Conservation (phyloP, 1,140 invertebrate genomes). For the Prorops nasuta region DNA sequence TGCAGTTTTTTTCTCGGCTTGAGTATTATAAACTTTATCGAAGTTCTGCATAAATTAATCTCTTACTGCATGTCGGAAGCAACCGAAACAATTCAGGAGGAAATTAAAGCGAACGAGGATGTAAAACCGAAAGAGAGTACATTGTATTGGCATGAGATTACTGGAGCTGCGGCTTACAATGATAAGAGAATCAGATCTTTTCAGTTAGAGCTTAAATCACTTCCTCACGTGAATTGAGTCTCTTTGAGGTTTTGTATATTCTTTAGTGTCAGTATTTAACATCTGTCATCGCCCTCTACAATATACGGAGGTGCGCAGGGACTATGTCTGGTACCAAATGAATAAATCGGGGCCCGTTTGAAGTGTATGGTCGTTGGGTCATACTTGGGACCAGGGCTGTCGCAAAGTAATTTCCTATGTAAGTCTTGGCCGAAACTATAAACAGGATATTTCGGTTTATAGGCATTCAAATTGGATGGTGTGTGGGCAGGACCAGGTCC, state of each 20-base stretch:
- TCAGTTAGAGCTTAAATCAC: too few relatives aligned
- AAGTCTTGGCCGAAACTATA: too few relatives aligned
- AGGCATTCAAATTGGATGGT: too few relatives aligned
- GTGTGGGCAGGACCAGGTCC: slow-evolving; percentile 15
- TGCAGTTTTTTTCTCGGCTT: slow-evolving; percentile 8
- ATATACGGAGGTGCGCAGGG: slow-evolving; percentile 24
- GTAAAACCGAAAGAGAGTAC: neutral
- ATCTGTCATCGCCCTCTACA: slow-evolving; percentile 31
- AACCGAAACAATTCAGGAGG: neutral
- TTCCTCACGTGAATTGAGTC: too few relatives aligned
- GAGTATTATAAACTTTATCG: slow-evolving; percentile 8
- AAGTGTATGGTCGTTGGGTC: neutral
- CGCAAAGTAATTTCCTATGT: too few relatives aligned
- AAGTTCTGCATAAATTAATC: slow-evolving; percentile 1
- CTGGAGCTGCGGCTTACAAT: too few relatives aligned
- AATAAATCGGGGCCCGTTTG: slow-evolving; percentile 14
- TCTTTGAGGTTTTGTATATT: too few relatives aligned
- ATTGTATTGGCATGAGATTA: neutral
- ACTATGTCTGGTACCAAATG: slow-evolving; percentile 28
- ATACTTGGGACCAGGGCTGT: slow-evolving; percentile 31
- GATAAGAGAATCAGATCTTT: too few relatives aligned
- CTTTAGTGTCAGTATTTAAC: too few relatives aligned
- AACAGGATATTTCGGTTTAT: too few relatives aligned
- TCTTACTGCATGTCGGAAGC: neutral
- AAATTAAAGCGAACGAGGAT: neutral